Evolutionary conservation across 2,888 invertebrate species (phyloP), one percentile per base, ranked within the genome.

Genomic region (Amblyjoppa fuscipennis): DNA sequence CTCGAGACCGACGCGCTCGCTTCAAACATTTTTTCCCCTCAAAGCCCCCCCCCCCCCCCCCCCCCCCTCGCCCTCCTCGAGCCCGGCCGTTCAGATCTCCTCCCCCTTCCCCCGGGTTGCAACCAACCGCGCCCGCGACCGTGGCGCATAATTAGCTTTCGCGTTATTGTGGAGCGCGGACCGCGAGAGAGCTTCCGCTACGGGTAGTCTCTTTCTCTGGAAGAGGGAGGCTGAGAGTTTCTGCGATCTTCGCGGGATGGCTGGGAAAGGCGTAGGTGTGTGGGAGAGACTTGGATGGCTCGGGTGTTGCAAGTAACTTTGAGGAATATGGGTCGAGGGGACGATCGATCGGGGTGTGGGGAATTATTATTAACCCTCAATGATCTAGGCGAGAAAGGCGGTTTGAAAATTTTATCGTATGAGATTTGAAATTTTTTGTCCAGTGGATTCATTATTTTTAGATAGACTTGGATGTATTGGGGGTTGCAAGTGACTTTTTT

Each of bases 131-230:
- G 83, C 89, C 88, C 88, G 86, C 89, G 90, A 88, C 87, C 88
- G 89, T 90, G 90, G 91, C 91, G 91, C 93, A 92, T 92, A 92
- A 93, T 93, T 93, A 93, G 92, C 93, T 92, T 92, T 93, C 92
- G 85, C 85, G 91, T 92, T 93, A 91, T 92, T 93, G 91, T 92
- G 91, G 90, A 83, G 83, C 90, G 91, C 91, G 91, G 89, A 91
- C 90, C 90, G 90, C 89, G 87, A 74, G 87, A 87, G 88, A 68
- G 90, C 91, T 91, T 91, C 92, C 92, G 92, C 89, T 89, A 83
- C 89, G 89, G 86, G 88, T 77, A 20, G 56, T 56, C 20, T 79
- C 49, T 56, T 51, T 68, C 69, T 53, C 56, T 49, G 7, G 53
- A 56, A 59, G 16, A 34, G 31, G 28, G 61, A 56, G 9, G 34